These are phyloP conservation scores for Rhinolophus sinicus DNA, from an alignment of 2,113 vertebrate species.

Conservation along the genomic window DNA sequence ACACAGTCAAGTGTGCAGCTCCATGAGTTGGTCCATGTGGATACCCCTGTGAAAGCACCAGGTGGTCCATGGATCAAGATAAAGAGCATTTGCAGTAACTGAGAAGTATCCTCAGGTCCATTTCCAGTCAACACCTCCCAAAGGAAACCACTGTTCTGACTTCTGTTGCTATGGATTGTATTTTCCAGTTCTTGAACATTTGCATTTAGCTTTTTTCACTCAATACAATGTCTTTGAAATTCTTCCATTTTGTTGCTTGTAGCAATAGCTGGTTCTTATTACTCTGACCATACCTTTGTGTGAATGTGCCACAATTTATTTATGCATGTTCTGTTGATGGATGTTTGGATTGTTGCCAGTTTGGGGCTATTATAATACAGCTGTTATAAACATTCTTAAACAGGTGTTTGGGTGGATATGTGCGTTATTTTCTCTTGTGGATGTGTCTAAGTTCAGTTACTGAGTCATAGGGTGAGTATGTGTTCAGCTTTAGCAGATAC, in stretches of 20 bases:
- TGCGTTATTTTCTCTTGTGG: not conserved
- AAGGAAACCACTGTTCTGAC: not conserved
- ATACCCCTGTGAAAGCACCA: not conserved
- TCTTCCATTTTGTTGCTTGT: not conserved
- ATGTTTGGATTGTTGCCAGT: not conserved
- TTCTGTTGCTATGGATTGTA: not conserved
- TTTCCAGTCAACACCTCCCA: not conserved
- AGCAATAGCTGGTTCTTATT: not conserved
- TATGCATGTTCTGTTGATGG: not conserved
- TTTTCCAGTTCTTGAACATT: not conserved
- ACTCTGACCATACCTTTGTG: not conserved
- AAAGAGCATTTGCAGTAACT: not conserved
- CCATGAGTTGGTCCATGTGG: not conserved
- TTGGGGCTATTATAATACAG: not conserved
- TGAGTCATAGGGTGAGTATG: not conserved
- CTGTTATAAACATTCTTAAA: not conserved
- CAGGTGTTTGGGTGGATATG: not conserved
- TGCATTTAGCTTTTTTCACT: not conserved
- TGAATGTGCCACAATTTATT: not conserved
- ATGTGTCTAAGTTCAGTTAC: not conserved
- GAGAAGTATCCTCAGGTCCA: not conserved
- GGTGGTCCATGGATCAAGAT: not conserved
- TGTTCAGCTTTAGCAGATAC: not conserved
- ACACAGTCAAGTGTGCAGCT: not conserved
- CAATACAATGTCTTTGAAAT: not conserved